A percentile compares a stretch with the other conserved stretches of the same genome.
phyloP scores from a whole-genome alignment of 2,797 vertebrate genomes.

The Siniperca obscura region DNA sequence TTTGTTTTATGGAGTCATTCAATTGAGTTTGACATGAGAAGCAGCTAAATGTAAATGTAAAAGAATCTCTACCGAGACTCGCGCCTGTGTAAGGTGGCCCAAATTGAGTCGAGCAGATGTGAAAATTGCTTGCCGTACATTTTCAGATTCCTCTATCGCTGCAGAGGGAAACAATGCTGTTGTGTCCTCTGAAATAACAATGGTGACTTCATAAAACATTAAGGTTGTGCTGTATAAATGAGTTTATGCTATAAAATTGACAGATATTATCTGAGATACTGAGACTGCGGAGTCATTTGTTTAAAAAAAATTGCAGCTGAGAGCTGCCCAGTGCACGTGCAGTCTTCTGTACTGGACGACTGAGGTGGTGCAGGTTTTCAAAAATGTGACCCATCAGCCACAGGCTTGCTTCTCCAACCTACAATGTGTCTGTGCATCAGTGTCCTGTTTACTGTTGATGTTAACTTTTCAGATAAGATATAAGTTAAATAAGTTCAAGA shows the following conservation, averaged over 20 bases:
- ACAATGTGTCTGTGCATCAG: not conserved
- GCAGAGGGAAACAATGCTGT: slow-evolving; percentile 4
- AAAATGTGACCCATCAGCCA: not conserved
- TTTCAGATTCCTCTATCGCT: slow-evolving; percentile 12
- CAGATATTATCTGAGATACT: not conserved
- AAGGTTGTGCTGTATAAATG: slow-evolving; percentile 1
- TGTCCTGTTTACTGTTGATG: not conserved
- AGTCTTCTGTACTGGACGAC: not conserved
- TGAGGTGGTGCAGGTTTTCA: not conserved
- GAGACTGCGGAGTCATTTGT: not conserved
- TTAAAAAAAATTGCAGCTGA: not conserved
- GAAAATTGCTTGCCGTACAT: slow-evolving; percentile 51
- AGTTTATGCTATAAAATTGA: not conserved
- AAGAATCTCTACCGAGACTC: slow-evolving; percentile 28
- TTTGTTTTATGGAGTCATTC: slow-evolving; percentile 58
- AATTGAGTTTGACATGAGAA: slow-evolving; percentile 44
- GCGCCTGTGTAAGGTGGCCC: not conserved
- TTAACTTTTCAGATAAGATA: not conserved
- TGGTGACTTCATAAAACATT: slow-evolving; percentile 35
- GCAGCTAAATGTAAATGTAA: slow-evolving; percentile 44
- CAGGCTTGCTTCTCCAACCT: not conserved
- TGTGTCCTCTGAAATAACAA: slow-evolving; percentile 34
- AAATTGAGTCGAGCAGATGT: slow-evolving; percentile 55
- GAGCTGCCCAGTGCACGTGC: not conserved
- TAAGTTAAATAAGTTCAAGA: not conserved